Conservation (phyloP, 2,888 invertebrate species). For the Leuctra nigra region DNA sequence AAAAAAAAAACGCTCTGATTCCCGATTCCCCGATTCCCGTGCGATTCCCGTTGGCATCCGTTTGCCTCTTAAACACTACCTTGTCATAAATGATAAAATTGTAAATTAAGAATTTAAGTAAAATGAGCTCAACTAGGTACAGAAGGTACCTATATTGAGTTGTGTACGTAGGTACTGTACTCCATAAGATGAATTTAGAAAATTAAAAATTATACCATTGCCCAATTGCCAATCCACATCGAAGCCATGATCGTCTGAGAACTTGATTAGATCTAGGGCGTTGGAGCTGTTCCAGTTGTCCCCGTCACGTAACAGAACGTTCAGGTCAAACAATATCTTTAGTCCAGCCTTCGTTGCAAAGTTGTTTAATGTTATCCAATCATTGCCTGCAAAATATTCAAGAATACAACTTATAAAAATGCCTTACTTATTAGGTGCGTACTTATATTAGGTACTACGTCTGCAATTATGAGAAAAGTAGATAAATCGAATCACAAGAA, state of each 20-base stretch:
- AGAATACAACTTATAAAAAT: constrained; percentile 36
- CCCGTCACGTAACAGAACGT: constrained; percentile 52
- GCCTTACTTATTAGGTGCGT: background rate
- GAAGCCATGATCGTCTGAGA: constrained; percentile 50
- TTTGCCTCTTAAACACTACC: no score
- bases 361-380: constrained; percentile 56
- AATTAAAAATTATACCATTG: constrained; percentile 42
- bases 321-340: constrained; percentile 62
- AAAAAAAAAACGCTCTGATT: no score
- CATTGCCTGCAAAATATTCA: constrained; percentile 40
- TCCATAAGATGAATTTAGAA: no score
- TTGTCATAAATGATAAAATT: no score
- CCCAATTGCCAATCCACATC: constrained; percentile 62
- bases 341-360: constrained; percentile 51
- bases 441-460: background rate
- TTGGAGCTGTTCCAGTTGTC: constrained; percentile 60
- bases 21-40: no score
- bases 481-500: no score
- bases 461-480: background rate
- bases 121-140: no score
- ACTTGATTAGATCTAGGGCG: constrained; percentile 56
- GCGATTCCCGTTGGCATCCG: no score
- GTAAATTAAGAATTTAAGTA: no score
- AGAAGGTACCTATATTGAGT: no score
- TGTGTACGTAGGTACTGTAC: no score